Base-by-base conservation (phyloP, 1,140 invertebrate species). In the Yoshiicerus persimilis region DNA sequence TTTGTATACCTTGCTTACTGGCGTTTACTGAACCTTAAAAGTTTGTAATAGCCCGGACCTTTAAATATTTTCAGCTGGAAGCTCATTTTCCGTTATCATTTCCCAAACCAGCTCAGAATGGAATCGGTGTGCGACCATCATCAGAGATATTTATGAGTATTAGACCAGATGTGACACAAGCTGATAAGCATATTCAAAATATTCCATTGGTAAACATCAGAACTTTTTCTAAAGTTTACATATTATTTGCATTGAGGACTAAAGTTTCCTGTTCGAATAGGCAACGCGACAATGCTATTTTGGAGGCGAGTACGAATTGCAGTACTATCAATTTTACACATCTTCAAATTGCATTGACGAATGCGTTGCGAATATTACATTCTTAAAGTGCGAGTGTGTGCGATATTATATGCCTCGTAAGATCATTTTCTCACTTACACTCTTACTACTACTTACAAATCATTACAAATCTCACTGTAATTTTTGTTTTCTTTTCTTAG, bases 361-460 rank as follows among this genome's bases (percentile, higher is more conserved):
- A 83, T 89, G 88, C 30, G 47, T 90, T 56, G 84, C 88, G 9
- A 87, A 87, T 38, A 64, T 64, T 38, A 91, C 86, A 6, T 86
- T 87, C 10, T 0, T 80, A 13, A 41, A 84, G 6, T 88, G 89
- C 64, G 41, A 70, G 16, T 91, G 87, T 84, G 84, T 83, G 16
- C 77, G 39, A 8, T 89, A 85, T 41, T 83, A 89, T 32, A 88
- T 88, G 89, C 90, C 89, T 30, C 75, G 91, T 91, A 86, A 88
- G 84, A 88, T 2, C 20, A 38, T 30, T 6, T 6, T 30, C 27
- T 36, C 4, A 80, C 1, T 36, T 47, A 13, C 11, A 41, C 11
- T 84, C 16, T 34, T 8, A 8, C 47, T 85, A 34, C n/a, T 10
- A 38, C 2, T 36, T 34, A 4, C 16, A 27, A 34, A 80, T n/a